phyloP scores from a whole-genome alignment of 2,113 vertebrate species.

The Hippocampus comes region DNA sequence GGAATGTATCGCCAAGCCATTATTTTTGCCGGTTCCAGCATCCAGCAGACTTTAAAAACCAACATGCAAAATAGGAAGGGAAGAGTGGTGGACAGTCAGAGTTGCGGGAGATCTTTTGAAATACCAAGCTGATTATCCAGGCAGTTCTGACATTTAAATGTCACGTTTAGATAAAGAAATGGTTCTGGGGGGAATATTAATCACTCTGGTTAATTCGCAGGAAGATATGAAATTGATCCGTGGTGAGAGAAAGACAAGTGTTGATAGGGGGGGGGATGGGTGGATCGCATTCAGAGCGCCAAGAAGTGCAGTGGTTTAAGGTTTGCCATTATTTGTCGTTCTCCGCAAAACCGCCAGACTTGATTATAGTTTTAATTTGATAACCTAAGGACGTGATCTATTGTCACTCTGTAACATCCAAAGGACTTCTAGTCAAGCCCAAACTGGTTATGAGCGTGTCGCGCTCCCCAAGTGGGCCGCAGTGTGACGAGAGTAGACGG shows the following conservation, averaged over 20 bases:
- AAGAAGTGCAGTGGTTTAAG: not conserved
- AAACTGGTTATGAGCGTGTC: not conserved
- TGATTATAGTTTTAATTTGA: not conserved
- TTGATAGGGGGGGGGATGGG: not conserved
- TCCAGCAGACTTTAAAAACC: not conserved
- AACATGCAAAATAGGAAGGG: no score
- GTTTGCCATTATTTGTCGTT: not conserved
- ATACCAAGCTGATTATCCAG: constrained; percentile 64
- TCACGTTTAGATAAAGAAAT: constrained; percentile 66
- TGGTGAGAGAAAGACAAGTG: constrained; percentile 12
- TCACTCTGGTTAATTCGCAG: constrained; percentile 46
- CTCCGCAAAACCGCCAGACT: not conserved
- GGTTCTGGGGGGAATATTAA: constrained; percentile 63
- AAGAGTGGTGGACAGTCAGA: constrained; percentile 2
- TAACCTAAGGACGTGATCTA: no score
- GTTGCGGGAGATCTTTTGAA: constrained; percentile 53
- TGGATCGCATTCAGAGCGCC: not conserved
- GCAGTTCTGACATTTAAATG: constrained; percentile 71
- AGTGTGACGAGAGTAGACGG: no score
- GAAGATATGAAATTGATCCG: constrained; percentile 31
- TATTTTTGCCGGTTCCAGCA: not conserved
- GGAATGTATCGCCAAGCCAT: not conserved
- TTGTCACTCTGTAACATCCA: no score
- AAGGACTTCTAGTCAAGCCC: not conserved
- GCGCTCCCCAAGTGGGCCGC: constrained; percentile 8